Conservation (phyloP, 2,113 vertebrate genomes). For the Holacanthus passer region DNA sequence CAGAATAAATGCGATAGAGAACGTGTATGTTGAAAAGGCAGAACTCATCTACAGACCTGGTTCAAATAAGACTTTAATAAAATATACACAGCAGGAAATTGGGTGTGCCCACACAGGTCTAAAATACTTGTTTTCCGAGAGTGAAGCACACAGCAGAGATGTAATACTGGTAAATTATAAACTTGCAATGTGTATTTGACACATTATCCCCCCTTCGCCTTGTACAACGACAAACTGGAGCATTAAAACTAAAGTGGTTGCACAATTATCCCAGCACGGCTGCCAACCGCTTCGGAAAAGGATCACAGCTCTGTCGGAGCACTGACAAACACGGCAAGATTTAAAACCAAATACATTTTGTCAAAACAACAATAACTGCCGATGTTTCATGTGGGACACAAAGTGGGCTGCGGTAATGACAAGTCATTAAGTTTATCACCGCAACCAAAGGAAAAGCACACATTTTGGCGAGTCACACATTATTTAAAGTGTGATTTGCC, state of each 20-base stretch:
- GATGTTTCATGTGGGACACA: conserved; percentile 64
- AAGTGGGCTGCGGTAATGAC: conserved; percentile 55
- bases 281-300: conserved; percentile 53
- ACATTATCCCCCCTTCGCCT: conserved; percentile 39
- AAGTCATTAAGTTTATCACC: conserved; percentile 71
- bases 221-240: conserved; percentile 54
- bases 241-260: conserved; percentile 72
- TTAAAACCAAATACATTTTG: conserved; percentile 62
- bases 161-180: conserved; percentile 57
- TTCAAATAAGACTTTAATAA: conserved; percentile 48
- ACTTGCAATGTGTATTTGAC: conserved; percentile 60
- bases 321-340: conserved; percentile 41
- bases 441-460: conserved; percentile 55
- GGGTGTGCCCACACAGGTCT: conserved; percentile 41
- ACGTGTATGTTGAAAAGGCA: background rate
- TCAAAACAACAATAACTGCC: conserved; percentile 51
- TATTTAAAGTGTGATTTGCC: conserved; percentile 58
- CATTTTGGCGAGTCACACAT: conserved; percentile 55
- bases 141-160: conserved; percentile 44
- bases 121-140: conserved; percentile 65
- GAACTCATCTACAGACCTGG: conserved; percentile 15
- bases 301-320: conserved; percentile 53
- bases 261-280: conserved; percentile 71
- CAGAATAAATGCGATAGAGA: background rate
- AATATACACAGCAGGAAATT: conserved; percentile 49